Percentiles rank a stretch among this genome's conserved stretches.
These are phyloP conservation scores for Orientallactaga sibirica DNA, from an alignment of 2,797 vertebrate species.

Conservation along the genomic window DNA sequence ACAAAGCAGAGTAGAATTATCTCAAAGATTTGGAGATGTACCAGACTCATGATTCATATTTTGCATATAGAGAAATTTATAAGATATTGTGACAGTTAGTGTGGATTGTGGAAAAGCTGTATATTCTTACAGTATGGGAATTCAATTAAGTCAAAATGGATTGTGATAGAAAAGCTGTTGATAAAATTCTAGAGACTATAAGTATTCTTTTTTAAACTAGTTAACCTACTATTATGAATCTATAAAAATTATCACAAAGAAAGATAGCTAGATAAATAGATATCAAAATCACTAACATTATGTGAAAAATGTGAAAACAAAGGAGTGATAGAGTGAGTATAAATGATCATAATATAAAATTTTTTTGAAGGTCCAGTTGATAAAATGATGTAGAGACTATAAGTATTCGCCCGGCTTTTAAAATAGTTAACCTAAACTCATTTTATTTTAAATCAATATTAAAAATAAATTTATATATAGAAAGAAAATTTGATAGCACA, in stretches of 20 bases:
- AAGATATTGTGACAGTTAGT: rapidly evolving
- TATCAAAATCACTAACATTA: background rate
- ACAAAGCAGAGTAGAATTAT: background rate
- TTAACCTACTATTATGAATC: constrained; percentile 5
- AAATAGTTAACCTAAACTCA: too few relatives aligned
- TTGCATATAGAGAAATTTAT: rapidly evolving
- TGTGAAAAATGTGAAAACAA: background rate
- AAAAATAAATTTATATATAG: background rate
- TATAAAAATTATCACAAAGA: background rate
- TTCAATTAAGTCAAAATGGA: background rate
- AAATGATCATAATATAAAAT: too few relatives aligned
- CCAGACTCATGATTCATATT: background rate
- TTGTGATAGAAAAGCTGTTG: too few relatives aligned
- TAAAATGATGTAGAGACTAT: too few relatives aligned
- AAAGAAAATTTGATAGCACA: background rate
- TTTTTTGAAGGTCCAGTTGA: too few relatives aligned
- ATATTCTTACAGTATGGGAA: background rate
- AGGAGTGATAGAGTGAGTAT: background rate
- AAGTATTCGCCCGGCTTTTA: too few relatives aligned
- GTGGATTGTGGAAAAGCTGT: background rate
- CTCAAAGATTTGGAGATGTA: background rate
- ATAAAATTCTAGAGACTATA: background rate
- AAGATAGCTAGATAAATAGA: background rate
- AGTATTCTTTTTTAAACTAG: constrained; percentile 32
- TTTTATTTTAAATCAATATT: too few relatives aligned